Evolutionary conservation across 1,140 invertebrate genomes (phyloP), one percentile per base, ranked within the genome.

Genomic region (Charaxes varanes): DNA sequence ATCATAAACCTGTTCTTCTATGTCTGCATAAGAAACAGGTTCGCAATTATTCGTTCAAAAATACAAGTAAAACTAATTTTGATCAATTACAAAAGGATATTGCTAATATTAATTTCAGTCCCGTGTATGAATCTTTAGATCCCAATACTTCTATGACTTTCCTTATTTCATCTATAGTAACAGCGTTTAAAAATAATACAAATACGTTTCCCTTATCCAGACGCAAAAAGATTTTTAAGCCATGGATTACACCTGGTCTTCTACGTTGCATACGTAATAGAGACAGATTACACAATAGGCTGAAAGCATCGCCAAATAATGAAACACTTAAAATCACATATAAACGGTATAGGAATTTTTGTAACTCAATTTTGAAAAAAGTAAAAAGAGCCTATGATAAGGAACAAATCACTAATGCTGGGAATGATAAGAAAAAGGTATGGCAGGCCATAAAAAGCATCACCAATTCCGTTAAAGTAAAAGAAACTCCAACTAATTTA

Each of bases 1-100:
- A 52, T 16, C 48, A 52, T 10, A 28, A 41, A 18, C 4, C 42
- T 10, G 27, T 41, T 0, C 0, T 48, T 2, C 6, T 42, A n/a
- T 26, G 16, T n/a, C 8, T 34, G n/a, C 24, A 34, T 18, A 2
- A 12, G 15, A 19, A 12, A 4, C 2, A 8, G 1, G 3, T 8
- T 6, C 14, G 16, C 2, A 5, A 6, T 2, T 19, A 7, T 21
- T 10, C 17, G 6, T 6, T 2, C 2, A 6, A 2, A 2, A 33
- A 4, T 2, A 21, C 2, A 4, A 33, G 12, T 4, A 33, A 12
- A 21, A 4, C 22, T 4, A 21, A 33, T 18, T 4, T 12, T 6
- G 5, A 18, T 12, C 6, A 12, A 6, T 17, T 33, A 10, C 4
- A 2, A 12, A 18, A 33, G 6, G 18, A 18, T 6, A 6, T 33